These are phyloP conservation scores for Corydoras maculifer DNA, from an alignment of 2,113 vertebrate species.

Conservation along the genomic window DNA sequence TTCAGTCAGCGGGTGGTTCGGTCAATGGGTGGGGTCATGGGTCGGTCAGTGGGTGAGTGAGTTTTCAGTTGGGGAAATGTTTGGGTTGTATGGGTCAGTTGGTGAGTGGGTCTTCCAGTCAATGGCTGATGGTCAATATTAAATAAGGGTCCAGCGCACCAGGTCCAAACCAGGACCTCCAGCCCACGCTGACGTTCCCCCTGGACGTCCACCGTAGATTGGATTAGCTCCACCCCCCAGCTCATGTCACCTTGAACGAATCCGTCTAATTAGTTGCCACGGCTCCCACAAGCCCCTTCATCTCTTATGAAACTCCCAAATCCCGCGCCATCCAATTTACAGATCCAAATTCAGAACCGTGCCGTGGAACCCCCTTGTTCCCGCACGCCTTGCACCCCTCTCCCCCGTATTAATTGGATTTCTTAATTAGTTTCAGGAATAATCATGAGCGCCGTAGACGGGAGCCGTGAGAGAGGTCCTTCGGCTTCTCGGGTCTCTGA, in stretches of 20 bases:
- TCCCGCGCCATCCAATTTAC: conserved; percentile 52
- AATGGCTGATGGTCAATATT: too few relatives aligned
- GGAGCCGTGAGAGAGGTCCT: conserved; percentile 40
- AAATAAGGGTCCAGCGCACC: too few relatives aligned
- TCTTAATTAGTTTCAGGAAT: conserved; percentile 70
- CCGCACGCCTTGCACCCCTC: conserved; percentile 39
- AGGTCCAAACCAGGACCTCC: too few relatives aligned
- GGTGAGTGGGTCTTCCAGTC: too few relatives aligned
- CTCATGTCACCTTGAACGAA: conserved; percentile 71
- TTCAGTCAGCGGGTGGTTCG: too few relatives aligned
- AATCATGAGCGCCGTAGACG: conserved; percentile 59
- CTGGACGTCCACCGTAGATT: conserved; percentile 21
- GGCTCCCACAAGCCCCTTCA: conserved; percentile 56
- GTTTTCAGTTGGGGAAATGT: too few relatives aligned
- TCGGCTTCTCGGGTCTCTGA: conserved; percentile 40
- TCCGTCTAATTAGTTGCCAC: conserved; percentile 62
- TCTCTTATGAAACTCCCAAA: conserved; percentile 60
- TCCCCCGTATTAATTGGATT: conserved; percentile 65
- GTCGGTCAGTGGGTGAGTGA: too few relatives aligned
- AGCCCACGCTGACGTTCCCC: not conserved
- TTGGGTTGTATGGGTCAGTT: too few relatives aligned
- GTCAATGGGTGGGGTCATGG: too few relatives aligned
- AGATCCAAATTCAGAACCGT: conserved; percentile 54
- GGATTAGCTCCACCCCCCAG: conserved; percentile 38
- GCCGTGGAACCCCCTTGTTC: conserved; percentile 32